Percentiles rank a stretch among this genome's conserved stretches.
These are phyloP conservation scores for Bicyclus anynana DNA, from an alignment of 1,140 invertebrate species.

Conservation along the genomic window DNA sequence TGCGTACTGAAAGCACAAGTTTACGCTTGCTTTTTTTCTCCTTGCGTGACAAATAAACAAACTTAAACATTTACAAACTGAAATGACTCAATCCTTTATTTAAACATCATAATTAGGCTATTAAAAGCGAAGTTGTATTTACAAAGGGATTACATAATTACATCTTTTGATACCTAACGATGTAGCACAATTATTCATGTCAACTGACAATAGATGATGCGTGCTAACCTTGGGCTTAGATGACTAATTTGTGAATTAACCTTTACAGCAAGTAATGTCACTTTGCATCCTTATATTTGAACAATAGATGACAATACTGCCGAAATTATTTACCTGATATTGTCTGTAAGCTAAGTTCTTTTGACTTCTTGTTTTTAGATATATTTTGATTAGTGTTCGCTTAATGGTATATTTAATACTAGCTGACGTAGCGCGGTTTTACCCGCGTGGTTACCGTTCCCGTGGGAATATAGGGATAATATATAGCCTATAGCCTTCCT, in stretches of 20 bases:
- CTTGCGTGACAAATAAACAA: too few relatives aligned
- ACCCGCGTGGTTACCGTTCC: too few relatives aligned
- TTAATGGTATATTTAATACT: too few relatives aligned
- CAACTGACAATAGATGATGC: conserved; percentile 20
- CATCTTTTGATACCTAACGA: conserved; percentile 19
- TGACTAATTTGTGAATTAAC: conserved; percentile 34
- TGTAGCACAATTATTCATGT: conserved; percentile 21
- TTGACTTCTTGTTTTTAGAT: too few relatives aligned
- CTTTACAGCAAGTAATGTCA: conserved; percentile 31
- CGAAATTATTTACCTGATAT: background rate
- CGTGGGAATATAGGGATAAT: too few relatives aligned
- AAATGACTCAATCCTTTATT: background rate
- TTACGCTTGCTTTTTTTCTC: too few relatives aligned
- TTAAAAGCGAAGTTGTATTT: background rate
- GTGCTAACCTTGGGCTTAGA: conserved; percentile 17
- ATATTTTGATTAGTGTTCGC: too few relatives aligned
- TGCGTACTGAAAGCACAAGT: too few relatives aligned
- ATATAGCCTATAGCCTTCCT: too few relatives aligned
- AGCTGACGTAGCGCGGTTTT: too few relatives aligned
- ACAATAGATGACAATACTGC: conserved; percentile 22
- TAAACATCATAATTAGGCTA: background rate
- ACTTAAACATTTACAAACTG: too few relatives aligned
- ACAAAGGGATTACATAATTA: conserved; percentile 11
- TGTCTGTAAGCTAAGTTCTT: too few relatives aligned
- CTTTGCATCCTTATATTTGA: conserved; percentile 13